Percentiles rank a stretch among this genome's conserved stretches.
Conservation (phyloP, 2,113 vertebrate species). For the Dryoscopus gambensis region DNA sequence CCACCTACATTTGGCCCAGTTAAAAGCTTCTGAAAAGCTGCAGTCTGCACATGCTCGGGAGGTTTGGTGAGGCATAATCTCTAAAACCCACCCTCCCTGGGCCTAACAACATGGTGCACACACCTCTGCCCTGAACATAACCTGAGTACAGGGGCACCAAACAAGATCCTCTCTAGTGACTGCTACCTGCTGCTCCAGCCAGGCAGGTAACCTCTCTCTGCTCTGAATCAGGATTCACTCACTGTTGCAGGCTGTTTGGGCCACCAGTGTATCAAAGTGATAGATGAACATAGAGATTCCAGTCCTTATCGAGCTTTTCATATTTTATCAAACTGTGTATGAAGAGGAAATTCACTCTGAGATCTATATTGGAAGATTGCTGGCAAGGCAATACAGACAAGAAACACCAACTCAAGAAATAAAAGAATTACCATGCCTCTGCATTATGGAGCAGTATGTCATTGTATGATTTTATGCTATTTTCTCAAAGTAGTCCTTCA, state of each 20-base stretch:
- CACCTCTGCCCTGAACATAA: neutral
- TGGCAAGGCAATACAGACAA: neutral
- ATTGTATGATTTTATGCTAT: slow-evolving; percentile 13
- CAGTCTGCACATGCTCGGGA: neutral
- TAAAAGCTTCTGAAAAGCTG: slow-evolving; percentile 20
- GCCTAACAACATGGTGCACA: neutral
- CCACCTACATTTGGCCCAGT: slow-evolving; percentile 52
- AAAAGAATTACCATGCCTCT: neutral
- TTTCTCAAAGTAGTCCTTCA: slow-evolving; percentile 27
- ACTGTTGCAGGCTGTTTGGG: neutral
- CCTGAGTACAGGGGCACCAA: neutral
- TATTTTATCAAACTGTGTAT: neutral
- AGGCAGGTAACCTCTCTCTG: neutral
- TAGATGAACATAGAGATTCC: neutral
- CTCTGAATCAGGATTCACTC: neutral
- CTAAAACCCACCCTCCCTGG: neutral
- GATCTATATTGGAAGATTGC: neutral
- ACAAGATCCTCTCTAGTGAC: neutral
- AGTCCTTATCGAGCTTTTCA: neutral
- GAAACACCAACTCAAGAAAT: neutral
- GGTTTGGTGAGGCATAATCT: neutral
- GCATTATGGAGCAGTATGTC: slow-evolving; percentile 12
- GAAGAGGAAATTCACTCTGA: neutral
- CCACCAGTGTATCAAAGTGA: neutral
- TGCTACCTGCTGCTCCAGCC: neutral